Evolutionary conservation across 2,888 invertebrate genomes (phyloP).

Genomic region (Ophraella communa): DNA sequence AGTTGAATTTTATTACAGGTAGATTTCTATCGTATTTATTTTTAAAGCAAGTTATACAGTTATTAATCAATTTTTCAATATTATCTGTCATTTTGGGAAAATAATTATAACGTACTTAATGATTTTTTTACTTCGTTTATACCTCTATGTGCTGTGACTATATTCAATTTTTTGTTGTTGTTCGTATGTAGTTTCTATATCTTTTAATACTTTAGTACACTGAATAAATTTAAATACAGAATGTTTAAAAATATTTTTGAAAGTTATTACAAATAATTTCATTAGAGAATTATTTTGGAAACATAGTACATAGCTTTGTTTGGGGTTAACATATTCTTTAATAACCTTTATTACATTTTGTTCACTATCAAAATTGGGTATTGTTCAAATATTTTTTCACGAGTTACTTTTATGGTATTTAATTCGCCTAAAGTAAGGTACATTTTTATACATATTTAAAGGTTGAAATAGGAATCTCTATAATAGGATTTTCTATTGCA

Average conservation of each 20-base stretch:
- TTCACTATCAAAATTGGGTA: too few relatives aligned
- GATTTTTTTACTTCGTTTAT: constrained; percentile 13
- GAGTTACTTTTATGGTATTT: too few relatives aligned
- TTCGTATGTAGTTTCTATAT: background rate
- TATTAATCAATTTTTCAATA: constrained; percentile 29
- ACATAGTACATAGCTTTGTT: too few relatives aligned
- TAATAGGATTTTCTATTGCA: too few relatives aligned
- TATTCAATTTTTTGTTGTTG: constrained; percentile 4
- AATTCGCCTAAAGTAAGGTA: too few relatives aligned
- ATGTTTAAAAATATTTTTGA: constrained; percentile 1
- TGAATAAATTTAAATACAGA: background rate
- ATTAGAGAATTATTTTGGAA: too few relatives aligned
- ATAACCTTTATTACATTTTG: too few relatives aligned
- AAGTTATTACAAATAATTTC: background rate
- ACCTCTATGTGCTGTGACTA: constrained; percentile 1
- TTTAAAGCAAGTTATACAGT: constrained; percentile 18
- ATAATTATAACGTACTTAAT: constrained; percentile 14
- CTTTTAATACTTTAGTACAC: background rate
- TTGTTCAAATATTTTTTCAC: too few relatives aligned
- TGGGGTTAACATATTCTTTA: too few relatives aligned
- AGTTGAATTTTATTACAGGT: constrained; percentile 13
- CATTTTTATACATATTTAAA: too few relatives aligned
- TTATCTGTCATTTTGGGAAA: constrained; percentile 28
- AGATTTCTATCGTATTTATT: constrained; percentile 29
- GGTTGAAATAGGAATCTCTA: too few relatives aligned